Base-by-base conservation (phyloP, 2,888 invertebrate genomes). In the Monoplex corrugatus region DNA sequence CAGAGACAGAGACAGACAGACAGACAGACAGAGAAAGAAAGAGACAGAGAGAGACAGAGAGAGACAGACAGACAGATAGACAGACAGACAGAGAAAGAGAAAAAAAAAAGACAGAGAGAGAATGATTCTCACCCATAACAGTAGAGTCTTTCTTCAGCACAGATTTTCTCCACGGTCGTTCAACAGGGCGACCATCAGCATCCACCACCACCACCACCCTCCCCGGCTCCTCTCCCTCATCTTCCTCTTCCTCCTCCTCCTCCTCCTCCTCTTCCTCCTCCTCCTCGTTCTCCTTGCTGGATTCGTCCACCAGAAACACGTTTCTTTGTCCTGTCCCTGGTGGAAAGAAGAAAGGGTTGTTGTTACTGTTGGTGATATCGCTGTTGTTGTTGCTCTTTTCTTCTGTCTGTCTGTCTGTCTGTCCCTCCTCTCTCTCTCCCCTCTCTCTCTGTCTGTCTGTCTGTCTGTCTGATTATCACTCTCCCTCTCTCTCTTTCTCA, bases 251-350 rank as follows among this genome's bases (percentile, higher is more conserved):
- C 23, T 43, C 78, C 80, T 83, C 84, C 38, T 72, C 84, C 8
- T 87, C 85, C 32, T 32, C 38, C 16, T 75, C 85, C 43, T 40
- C 85, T n/a, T 45, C 43, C 16, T 72, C 87, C 35, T 78, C 82
- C 44, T 45, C 84, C 1, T 32, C 75, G 16, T 45, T 28, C 32
- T 28, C 84, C 68, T 68, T 13, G 43, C 72, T 68, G 1, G 57
- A 32, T 38, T 23, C 80, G n/a, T n/a, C 32, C 16, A 57, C 84
- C 35, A 83, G 86, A 0, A 90, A 44, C 2, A 88, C 88, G 50
- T 88, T 88, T 23, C 83, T 38, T 28, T 57, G 72, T 3, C 88
- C 88, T 35, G 90, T 40, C 63, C 86, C 90, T 90, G 72, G 32
- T 13, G n/a, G 28, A 50, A 40, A 40, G 86, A 35, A 78, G n/a